Evolutionary conservation across 2,797 vertebrate genomes (phyloP).

Genomic region (Pangasius sanitwongsei): DNA sequence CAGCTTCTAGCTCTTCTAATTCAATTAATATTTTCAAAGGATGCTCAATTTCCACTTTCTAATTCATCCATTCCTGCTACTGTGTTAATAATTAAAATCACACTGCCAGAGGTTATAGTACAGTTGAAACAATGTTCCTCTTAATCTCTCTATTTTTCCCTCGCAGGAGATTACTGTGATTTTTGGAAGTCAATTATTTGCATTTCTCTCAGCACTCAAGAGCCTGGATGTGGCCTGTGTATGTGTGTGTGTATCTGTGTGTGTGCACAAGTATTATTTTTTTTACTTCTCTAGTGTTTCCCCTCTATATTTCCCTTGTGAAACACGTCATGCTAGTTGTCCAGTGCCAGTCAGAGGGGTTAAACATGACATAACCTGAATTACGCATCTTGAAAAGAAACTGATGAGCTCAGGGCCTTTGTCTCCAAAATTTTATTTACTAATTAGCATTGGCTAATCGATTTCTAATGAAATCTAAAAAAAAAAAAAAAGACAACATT

Average conservation of each 20-base stretch:
- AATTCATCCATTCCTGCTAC: conserved; percentile 45
- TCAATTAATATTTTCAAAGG: conserved; percentile 60
- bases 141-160: not conserved
- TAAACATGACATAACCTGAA: too few species aligned
- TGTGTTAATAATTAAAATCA: conserved; percentile 50
- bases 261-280: not conserved
- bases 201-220: conserved; percentile 50
- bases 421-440: not conserved
- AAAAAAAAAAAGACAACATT: not conserved
- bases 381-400: not conserved
- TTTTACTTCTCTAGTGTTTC: conserved; percentile 3
- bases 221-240: not conserved
- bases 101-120: conserved; percentile 44
- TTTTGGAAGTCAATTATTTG: conserved; percentile 47
- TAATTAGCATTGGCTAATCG: not conserved
- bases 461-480: not conserved
- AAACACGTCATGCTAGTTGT: conserved; percentile 57
- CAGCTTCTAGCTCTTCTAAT: conserved; percentile 52
- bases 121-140: conserved; percentile 39
- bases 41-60: conserved; percentile 27
- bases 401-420: not conserved
- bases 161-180: conserved; percentile 24
- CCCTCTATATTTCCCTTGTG: conserved; percentile 34
- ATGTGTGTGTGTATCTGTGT: not conserved
- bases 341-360: conserved; percentile 27